These are phyloP conservation scores for Drosophila sturtevanti DNA, from an alignment of 1,140 invertebrate genomes.

Conservation along the genomic window DNA sequence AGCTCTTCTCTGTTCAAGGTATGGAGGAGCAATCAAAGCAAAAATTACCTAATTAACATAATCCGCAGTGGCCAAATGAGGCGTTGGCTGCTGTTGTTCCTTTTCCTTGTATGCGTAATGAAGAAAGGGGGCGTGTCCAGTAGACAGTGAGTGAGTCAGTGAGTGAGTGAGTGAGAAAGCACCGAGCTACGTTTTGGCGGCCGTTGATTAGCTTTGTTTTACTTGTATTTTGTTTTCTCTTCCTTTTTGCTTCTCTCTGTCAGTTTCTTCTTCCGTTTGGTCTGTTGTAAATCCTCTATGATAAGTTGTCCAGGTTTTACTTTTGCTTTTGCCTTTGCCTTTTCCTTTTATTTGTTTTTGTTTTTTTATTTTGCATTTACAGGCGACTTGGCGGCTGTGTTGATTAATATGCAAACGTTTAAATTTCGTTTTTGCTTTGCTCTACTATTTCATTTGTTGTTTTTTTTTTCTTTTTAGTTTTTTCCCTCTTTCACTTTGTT, in stretches of 20 bases:
- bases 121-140: slow-evolving; percentile 27
- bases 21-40: slow-evolving; percentile 72
- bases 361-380: slow-evolving; percentile 25
- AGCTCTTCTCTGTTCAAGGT: slow-evolving; percentile 47
- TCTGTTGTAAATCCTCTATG: slow-evolving; percentile 61
- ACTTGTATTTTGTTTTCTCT: background rate
- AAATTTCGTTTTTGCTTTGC: slow-evolving; percentile 65
- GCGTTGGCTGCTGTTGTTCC: slow-evolving; percentile 42
- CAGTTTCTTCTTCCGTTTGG: slow-evolving; percentile 15
- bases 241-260: slow-evolving; percentile 28
- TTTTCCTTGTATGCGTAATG: background rate
- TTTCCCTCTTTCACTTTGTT: slow-evolving; percentile 36
- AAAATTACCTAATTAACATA: slow-evolving; percentile 82
- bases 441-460: slow-evolving; percentile 15
- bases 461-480: slow-evolving; percentile 23
- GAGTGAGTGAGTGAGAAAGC: background rate
- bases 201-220: slow-evolving; percentile 64
- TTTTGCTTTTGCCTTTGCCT: slow-evolving; percentile 27
- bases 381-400: slow-evolving; percentile 15
- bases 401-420: slow-evolving; percentile 80
- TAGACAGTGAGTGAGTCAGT: slow-evolving; percentile 3
- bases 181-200: slow-evolving; percentile 19
- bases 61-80: slow-evolving; percentile 79
- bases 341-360: slow-evolving; percentile 11
- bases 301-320: slow-evolving; percentile 67